A percentile compares a stretch with the other conserved stretches of the same genome.
These are phyloP conservation scores for Meteorus cinctellus DNA, from an alignment of 2,888 invertebrate species.

Conservation along the genomic window DNA sequence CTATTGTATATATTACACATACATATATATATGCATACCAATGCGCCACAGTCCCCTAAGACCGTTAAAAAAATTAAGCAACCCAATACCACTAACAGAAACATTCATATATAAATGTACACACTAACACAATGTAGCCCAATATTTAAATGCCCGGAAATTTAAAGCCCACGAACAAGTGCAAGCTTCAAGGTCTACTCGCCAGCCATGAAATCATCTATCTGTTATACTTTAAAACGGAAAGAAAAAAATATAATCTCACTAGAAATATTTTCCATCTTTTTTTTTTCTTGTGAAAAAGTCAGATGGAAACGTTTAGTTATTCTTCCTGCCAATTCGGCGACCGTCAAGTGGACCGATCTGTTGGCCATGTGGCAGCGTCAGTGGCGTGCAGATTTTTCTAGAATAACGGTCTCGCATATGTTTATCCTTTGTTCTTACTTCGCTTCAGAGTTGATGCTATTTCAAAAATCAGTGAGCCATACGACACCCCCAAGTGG, in stretches of 20 bases:
- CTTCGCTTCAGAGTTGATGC: background rate
- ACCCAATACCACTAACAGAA: conserved; percentile 44
- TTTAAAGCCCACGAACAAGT: conserved; percentile 8
- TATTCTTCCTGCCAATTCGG: background rate
- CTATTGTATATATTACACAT: background rate
- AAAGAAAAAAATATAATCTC: background rate
- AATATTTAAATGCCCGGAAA: background rate
- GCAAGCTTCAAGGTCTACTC: background rate
- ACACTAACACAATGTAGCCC: no score
- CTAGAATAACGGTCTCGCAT: conserved; percentile 1
- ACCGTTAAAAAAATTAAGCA: conserved; percentile 66
- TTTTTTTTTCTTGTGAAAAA: background rate
- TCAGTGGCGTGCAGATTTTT: background rate
- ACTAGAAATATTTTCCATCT: background rate
- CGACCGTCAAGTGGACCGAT: background rate
- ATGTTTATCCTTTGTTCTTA: background rate
- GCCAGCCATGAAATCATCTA: background rate
- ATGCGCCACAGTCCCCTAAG: conserved; percentile 46
- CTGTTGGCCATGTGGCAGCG: conserved; percentile 1
- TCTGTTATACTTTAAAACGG: background rate
- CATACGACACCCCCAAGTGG: background rate
- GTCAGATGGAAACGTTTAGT: background rate
- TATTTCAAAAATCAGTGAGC: background rate
- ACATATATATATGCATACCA: background rate
- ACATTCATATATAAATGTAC: background rate